Evolutionary conservation across 2,888 invertebrate genomes (phyloP).

Genomic region (Aelia acuminata): DNA sequence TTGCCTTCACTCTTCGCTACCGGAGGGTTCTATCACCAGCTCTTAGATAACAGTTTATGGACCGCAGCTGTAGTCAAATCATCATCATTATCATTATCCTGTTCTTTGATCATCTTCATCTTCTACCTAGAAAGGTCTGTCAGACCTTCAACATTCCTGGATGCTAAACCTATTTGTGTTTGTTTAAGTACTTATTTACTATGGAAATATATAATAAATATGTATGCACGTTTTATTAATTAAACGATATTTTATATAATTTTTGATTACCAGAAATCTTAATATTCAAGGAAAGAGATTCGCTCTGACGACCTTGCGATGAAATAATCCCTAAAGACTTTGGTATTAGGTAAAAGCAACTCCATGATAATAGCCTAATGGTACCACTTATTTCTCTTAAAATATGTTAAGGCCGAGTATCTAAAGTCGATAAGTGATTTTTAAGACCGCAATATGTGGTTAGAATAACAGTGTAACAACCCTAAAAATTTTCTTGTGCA

Average conservation of each 20-base stretch:
- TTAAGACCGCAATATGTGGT: not conserved
- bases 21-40: not conserved
- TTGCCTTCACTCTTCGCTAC: constrained; percentile 6
- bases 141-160: not conserved
- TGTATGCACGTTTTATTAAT: too few species aligned
- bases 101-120: not conserved
- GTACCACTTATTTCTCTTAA: not conserved
- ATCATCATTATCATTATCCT: constrained; percentile 11
- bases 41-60: not conserved
- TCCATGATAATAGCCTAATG: not conserved
- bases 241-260: too few species aligned
- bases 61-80: not conserved
- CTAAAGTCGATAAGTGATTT: not conserved
- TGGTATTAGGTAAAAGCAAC: not conserved
- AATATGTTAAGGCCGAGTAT: constrained; percentile 28
- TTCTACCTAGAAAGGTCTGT: not conserved
- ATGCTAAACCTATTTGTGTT: not conserved
- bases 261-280: too few species aligned
- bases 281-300: not conserved
- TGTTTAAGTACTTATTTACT: not conserved
- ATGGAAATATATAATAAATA: too few species aligned
- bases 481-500: not conserved
- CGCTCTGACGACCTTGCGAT: not conserved
- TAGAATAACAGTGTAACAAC: not conserved
- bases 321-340: not conserved